Evolutionary conservation across 2,888 invertebrate species (phyloP).

Genomic region (Phytoseiulus persimilis): DNA sequence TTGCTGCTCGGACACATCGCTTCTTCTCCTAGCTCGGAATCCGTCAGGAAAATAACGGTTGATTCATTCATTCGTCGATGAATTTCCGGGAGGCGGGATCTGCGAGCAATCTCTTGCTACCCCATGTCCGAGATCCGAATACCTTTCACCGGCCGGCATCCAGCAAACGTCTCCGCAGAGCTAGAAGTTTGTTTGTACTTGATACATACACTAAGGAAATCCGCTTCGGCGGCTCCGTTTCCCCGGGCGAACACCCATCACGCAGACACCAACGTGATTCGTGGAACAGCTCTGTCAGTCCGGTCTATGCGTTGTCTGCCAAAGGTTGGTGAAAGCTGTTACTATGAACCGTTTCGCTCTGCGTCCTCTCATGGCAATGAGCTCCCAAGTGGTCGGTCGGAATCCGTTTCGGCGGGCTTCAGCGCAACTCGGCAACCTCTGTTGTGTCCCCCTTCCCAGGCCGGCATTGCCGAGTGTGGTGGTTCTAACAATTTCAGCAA

Average conservation of each 20-base stretch:
- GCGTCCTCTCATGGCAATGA: no score
- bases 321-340: no score
- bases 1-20: not conserved
- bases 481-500: not conserved
- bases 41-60: not conserved
- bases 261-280: not conserved
- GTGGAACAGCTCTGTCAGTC: not conserved
- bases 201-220: not conserved
- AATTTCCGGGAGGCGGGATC: not conserved
- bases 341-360: no score
- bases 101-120: not conserved
- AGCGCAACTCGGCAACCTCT: no score
- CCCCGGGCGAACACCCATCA: not conserved
- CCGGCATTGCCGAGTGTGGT: no score
- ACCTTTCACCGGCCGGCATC: not conserved
- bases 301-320: not conserved
- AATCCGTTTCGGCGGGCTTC: no score
- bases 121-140: not conserved
- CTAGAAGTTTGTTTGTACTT: not conserved
- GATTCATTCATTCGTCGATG: not conserved
- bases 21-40: not conserved
- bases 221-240: not conserved
- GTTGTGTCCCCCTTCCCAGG: no score
- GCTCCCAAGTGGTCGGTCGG: no score
- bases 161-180: not conserved